Evolutionary conservation across 23 tunicate genomes (phyloP), one percentile per base, ranked within the genome.

Genomic region (Botrylloides violaceus): DNA sequence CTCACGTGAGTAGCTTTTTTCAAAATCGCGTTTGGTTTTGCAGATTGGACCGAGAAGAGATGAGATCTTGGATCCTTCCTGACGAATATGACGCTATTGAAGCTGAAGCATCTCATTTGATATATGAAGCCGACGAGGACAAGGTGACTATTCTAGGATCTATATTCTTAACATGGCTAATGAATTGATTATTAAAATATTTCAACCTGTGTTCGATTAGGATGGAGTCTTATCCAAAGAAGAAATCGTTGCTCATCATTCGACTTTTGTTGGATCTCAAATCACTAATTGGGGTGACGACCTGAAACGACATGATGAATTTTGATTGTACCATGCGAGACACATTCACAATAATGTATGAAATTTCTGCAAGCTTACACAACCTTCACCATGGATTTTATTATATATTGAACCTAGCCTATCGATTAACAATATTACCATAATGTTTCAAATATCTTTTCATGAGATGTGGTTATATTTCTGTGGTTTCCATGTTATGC

Each of bases 221-320:
- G 84, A 86, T 71, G 94, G 81, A 20, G 70, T 12, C 29, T 70
- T 94, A 25, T 26, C 77, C 15, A 87, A 66, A 50, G 95, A 81
- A 1, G 98, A 94, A 74, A 77, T 94, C 34, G 2, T 94, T 27
- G 61, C 32, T 6, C 94, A 86, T 73, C 90, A 94, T 58, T 87
- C 76, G 12, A 66, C 66, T 21, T 94, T 94, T 73, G 98, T 86
- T 77, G 98, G 98, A 25, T 81, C 88, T 5, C 98, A 94, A 81
- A 81, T 81, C 49, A 94, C 98, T 49, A 77, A 94, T 38, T 94
- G 84, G 80, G 98, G 98, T 3, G 98, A 94, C 36, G 98, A 88
- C 12, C 55, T 94, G 35, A 82, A 76, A 34, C 82, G 98, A 2
- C 98, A 94, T 49, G 98, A 94, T 74, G 98, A 94, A 65, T 94